These are phyloP conservation scores for Corydoras maculifer DNA, from an alignment of 2,113 vertebrate genomes.

Conservation along the genomic window DNA sequence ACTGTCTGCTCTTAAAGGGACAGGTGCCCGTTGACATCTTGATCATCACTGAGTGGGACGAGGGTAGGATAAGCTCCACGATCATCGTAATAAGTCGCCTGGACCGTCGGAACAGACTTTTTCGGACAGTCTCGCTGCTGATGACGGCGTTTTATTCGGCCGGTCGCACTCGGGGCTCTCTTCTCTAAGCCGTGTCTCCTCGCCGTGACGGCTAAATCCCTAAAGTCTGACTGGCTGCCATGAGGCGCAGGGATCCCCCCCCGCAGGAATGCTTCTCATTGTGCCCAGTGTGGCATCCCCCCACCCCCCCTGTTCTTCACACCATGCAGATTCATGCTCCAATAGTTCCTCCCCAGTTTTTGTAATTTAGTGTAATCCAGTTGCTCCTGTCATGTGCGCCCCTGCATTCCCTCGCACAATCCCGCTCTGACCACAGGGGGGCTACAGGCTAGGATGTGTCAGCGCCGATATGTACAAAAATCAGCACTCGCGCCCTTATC, in stretches of 20 bases:
- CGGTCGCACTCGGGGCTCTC: slow-evolving; percentile 14
- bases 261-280: slow-evolving; percentile 11
- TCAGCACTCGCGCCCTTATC: too few species aligned
- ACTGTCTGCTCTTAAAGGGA: slow-evolving; percentile 3
- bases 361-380: too few species aligned
- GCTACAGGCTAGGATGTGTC: too few species aligned
- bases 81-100: too few species aligned
- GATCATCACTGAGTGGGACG: too few species aligned
- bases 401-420: too few species aligned
- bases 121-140: slow-evolving; percentile 13
- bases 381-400: too few species aligned
- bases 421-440: too few species aligned
- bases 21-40: neutral
- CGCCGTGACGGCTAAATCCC: slow-evolving; percentile 27
- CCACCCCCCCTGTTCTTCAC: neutral
- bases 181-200: slow-evolving; percentile 7
- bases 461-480: too few species aligned
- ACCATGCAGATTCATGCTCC: too few species aligned
- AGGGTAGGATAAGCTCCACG: too few species aligned
- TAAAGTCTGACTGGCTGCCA: slow-evolving; percentile 21
- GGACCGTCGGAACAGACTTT: neutral
- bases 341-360: too few species aligned
- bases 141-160: slow-evolving; percentile 23
- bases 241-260: slow-evolving; percentile 11
- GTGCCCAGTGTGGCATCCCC: slow-evolving; percentile 17